phyloP scores from a whole-genome alignment of 2,888 invertebrate species.

The Cheilosia grossa region DNA sequence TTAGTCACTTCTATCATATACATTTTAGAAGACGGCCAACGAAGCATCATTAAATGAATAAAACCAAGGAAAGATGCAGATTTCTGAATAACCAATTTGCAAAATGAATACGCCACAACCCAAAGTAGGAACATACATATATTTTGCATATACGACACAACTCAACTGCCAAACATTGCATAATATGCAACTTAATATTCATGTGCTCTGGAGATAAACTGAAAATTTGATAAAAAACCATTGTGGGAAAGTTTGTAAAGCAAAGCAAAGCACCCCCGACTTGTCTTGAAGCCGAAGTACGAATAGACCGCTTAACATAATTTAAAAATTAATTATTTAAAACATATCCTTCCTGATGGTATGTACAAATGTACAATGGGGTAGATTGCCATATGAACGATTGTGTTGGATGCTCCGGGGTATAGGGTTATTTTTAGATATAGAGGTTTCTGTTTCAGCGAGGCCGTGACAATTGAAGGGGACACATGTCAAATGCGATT shows the following conservation, averaged over 20 bases:
- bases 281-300: slow-evolving; percentile 43
- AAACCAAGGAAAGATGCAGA: slow-evolving; percentile 59
- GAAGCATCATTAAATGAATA: slow-evolving; percentile 47
- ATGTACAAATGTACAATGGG: neutral
- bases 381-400: neutral
- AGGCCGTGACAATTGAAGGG: neutral
- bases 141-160: slow-evolving; percentile 59
- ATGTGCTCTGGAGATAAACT: slow-evolving; percentile 55
- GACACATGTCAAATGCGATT: no score
- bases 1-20: slow-evolving; percentile 34
- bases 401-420: neutral
- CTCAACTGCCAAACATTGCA: slow-evolving; percentile 51
- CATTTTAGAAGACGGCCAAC: slow-evolving; percentile 34
- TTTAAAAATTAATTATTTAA: slow-evolving; percentile 69
- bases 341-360: slow-evolving; percentile 43
- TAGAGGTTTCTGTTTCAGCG: neutral
- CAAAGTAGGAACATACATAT: slow-evolving; percentile 4
- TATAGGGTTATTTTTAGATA: neutral
- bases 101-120: slow-evolving; percentile 9
- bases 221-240: slow-evolving; percentile 57
- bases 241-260: slow-evolving; percentile 63
- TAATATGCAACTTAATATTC: slow-evolving; percentile 55
- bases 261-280: slow-evolving; percentile 19
- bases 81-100: slow-evolving; percentile 51
- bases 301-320: slow-evolving; percentile 60